Percentiles rank a stretch among this genome's conserved stretches.
phyloP scores from a whole-genome alignment of 2,888 invertebrate species.

The Dolichopus griseipennis region DNA sequence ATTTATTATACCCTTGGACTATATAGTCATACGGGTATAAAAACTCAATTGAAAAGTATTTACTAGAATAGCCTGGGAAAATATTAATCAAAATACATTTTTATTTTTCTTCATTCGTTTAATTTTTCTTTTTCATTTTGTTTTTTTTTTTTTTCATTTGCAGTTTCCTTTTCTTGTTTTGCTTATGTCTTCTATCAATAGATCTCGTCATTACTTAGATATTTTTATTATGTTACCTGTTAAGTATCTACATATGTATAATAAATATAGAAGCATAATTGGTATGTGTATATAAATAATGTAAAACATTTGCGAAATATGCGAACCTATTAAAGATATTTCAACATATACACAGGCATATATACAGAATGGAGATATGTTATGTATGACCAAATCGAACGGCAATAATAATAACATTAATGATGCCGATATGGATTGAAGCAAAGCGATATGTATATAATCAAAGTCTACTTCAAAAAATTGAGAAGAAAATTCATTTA shows the following conservation, averaged over 20 bases:
- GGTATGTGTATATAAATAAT: too few species aligned
- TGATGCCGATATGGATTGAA: neutral
- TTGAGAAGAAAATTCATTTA: neutral
- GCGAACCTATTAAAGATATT: neutral
- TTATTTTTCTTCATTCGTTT: neutral
- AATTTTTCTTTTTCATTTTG: too few species aligned
- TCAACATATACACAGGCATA: neutral
- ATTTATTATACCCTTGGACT: too few species aligned
- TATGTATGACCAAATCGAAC: too few species aligned
- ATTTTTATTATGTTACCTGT: constrained; percentile 2
- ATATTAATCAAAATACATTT: neutral
- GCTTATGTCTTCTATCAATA: neutral
- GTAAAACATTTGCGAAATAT: neutral
- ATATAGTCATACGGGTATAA: too few species aligned
- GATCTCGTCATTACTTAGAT: neutral
- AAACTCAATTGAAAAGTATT: neutral
- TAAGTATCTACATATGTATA: neutral
- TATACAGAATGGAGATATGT: neutral
- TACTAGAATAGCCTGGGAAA: constrained; percentile 6
- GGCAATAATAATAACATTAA: neutral
- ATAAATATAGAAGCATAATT: too few species aligned
- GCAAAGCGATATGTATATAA: neutral
- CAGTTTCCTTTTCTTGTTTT: neutral
- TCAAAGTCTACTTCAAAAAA: neutral
- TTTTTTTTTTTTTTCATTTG: too few species aligned